Evolutionary conservation across 2,888 invertebrate species (phyloP).

Genomic region (Drosophila anomalata): DNA sequence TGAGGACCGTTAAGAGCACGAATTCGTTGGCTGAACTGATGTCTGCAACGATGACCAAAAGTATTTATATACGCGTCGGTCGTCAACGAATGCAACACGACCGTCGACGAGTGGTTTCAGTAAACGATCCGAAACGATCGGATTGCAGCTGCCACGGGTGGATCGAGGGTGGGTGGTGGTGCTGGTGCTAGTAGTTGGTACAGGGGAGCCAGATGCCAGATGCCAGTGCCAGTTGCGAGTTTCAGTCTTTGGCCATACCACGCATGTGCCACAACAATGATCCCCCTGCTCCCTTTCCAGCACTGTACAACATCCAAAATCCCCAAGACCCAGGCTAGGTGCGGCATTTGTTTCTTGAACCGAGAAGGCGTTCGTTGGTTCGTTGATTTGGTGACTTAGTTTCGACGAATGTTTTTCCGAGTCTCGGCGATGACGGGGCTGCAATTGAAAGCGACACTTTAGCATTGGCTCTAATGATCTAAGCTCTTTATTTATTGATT

Average conservation of each 20-base stretch:
- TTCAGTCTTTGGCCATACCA: slow-evolving; percentile 42
- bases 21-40: slow-evolving; percentile 84
- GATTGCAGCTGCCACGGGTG: slow-evolving; percentile 59
- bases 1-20: slow-evolving; percentile 82
- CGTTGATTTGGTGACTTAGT: slow-evolving; percentile 53
- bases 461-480: slow-evolving; percentile 46
- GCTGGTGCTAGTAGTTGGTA: slow-evolving; percentile 7
- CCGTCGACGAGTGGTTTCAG: slow-evolving; percentile 36
- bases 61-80: slow-evolving; percentile 82
- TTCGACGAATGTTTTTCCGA: slow-evolving; percentile 49
- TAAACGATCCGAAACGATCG: slow-evolving; percentile 36
- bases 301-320: not conserved
- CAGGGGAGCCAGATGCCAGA: slow-evolving; percentile 29
- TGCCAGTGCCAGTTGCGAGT: slow-evolving; percentile 27
- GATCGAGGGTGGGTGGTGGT: slow-evolving; percentile 22
- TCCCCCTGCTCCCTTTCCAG: slow-evolving; percentile 7
- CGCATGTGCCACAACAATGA: slow-evolving; percentile 60
- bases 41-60: slow-evolving; percentile 84
- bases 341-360: slow-evolving; percentile 60
- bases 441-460: slow-evolving; percentile 45
- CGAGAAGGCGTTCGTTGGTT: slow-evolving; percentile 63
- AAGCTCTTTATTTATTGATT: slow-evolving; percentile 76
- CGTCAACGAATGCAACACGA: slow-evolving; percentile 52
- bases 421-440: slow-evolving; percentile 27
- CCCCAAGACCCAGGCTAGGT: slow-evolving; percentile 49